phyloP scores from a whole-genome alignment of 2,113 vertebrate species.

The Thinocorus orbignyianus region DNA sequence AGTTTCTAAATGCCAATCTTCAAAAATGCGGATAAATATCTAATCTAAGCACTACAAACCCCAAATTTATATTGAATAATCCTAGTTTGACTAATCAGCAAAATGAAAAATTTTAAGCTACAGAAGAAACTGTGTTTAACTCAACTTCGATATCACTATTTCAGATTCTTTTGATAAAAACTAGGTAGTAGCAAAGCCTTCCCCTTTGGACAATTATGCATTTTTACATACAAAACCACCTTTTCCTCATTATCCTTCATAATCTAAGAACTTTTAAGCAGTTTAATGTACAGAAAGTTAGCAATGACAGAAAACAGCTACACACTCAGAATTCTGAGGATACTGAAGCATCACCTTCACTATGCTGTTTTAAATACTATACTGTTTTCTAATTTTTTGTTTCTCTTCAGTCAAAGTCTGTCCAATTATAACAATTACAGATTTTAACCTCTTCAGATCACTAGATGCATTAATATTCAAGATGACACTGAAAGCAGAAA shows the following conservation, averaged over 20 bases:
- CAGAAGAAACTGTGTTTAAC: not conserved
- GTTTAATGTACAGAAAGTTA: not conserved
- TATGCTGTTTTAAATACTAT: not conserved
- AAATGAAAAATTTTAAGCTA: not conserved
- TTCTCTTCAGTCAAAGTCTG: not conserved
- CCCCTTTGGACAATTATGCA: not conserved
- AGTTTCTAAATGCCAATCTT: not conserved
- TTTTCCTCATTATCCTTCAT: not conserved
- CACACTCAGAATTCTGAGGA: not conserved
- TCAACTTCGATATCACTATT: not conserved
- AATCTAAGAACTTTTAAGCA: not conserved
- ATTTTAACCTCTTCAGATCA: not conserved
- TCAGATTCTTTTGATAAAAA: not conserved
- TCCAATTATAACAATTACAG: not conserved
- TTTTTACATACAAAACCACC: not conserved
- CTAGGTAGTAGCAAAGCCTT: not conserved
- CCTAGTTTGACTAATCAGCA: not conserved
- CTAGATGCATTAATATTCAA: not conserved
- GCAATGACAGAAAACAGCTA: not conserved
- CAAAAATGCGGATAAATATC: not conserved
- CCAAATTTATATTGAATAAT: not conserved
- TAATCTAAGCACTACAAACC: not conserved
- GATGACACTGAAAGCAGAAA: not conserved
- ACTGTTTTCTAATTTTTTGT: not conserved
- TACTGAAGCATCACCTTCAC: not conserved